A percentile compares a stretch with the other conserved stretches of the same genome.
These are phyloP conservation scores for Thaumetopoea pityocampa DNA, from an alignment of 1,140 invertebrate genomes.

Conservation along the genomic window DNA sequence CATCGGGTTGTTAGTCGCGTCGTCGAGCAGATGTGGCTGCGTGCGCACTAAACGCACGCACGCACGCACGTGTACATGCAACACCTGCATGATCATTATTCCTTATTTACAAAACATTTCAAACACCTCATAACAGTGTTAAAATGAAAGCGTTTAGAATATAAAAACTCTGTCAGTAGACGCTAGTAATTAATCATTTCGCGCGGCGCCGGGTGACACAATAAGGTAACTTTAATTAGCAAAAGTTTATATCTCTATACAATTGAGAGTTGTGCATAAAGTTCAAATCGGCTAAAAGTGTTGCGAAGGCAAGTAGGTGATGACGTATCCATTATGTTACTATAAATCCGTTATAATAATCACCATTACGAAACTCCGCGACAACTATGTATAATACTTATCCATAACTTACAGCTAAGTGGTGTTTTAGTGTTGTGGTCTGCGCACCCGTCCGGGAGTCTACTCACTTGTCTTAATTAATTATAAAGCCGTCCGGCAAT, in stretches of 20 bases:
- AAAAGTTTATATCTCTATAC: constrained; percentile 31
- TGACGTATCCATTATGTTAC: constrained; percentile 38
- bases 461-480: constrained; percentile 31
- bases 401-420: constrained; percentile 44
- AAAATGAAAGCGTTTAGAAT: constrained; percentile 22
- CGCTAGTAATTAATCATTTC: constrained; percentile 18
- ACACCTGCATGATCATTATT: constrained; percentile 23
- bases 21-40: constrained; percentile 2
- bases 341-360: constrained; percentile 27
- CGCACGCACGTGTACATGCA: too few relatives aligned
- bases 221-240: constrained; percentile 57
- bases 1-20: constrained; percentile 35
- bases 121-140: constrained; percentile 9
- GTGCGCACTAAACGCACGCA: neutral
- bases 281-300: constrained; percentile 47
- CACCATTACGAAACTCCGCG: constrained; percentile 34
- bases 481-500: constrained; percentile 30
- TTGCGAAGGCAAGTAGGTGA: constrained; percentile 63
- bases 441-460: constrained; percentile 24
- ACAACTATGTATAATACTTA: constrained; percentile 33
- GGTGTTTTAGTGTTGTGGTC: constrained; percentile 58
- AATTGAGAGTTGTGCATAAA: constrained; percentile 57
- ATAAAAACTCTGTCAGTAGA: constrained; percentile 18
- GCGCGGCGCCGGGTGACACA: constrained; percentile 27
- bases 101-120: constrained; percentile 44